Percentiles rank a stretch among this genome's conserved stretches.
Conservation (phyloP, 2,888 invertebrate genomes). For the Esperia sulphurella region DNA sequence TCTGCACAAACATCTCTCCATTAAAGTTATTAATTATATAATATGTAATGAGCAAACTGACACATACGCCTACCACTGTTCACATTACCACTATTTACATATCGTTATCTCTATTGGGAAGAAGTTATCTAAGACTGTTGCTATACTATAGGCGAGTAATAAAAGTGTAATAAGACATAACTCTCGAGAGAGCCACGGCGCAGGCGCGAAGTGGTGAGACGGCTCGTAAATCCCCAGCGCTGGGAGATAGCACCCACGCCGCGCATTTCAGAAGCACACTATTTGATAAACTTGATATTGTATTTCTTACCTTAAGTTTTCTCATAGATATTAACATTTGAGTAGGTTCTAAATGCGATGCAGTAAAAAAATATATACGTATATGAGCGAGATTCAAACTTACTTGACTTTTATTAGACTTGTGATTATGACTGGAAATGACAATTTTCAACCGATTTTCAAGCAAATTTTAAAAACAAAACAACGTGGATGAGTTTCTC, state of each 20-base stretch:
- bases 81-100: constrained; percentile 10
- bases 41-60: too few relatives aligned
- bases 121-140: constrained; percentile 14
- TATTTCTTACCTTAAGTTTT: not conserved
- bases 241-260: constrained; percentile 57
- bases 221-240: constrained; percentile 42
- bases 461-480: too few relatives aligned
- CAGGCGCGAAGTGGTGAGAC: constrained; percentile 40
- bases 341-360: too few relatives aligned
- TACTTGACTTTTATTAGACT: too few relatives aligned
- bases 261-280: constrained; percentile 61
- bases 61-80: not conserved
- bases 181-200: constrained; percentile 20
- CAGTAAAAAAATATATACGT: too few relatives aligned
- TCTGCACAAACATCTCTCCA: too few relatives aligned
- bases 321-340: too few relatives aligned
- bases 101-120: constrained; percentile 7
- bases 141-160: constrained; percentile 13
- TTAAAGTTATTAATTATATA: too few relatives aligned
- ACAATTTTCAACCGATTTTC: too few relatives aligned
- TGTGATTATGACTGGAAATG: too few relatives aligned
- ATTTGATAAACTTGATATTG: constrained; percentile 31
- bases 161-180: constrained; percentile 42
- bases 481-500: too few relatives aligned
- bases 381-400: too few relatives aligned